Evolutionary conservation across 2,797 vertebrate species (phyloP).

Genomic region (Anniella stebbinsi): DNA sequence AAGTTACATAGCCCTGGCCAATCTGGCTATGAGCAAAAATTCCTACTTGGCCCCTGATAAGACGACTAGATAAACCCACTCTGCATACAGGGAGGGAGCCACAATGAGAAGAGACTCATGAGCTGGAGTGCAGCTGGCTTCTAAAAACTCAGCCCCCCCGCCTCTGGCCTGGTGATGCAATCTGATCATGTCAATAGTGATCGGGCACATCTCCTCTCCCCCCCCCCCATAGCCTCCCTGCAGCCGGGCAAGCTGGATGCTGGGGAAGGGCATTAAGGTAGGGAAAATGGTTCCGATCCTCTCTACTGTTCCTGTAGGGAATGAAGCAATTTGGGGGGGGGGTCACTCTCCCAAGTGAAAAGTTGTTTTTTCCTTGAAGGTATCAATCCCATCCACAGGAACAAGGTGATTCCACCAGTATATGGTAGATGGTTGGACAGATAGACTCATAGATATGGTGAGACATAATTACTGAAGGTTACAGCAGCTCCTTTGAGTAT

Average conservation of each 20-base stretch:
- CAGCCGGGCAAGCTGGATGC: background rate
- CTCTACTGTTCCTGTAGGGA: background rate
- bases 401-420: constrained; percentile 2
- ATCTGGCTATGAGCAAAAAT: no score
- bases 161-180: no score
- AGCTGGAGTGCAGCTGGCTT: no score
- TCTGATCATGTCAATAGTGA: no score
- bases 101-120: no score
- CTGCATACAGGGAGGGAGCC: no score
- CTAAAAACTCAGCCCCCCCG: no score
- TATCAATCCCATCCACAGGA: background rate
- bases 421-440: constrained; percentile 15
- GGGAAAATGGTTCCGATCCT: background rate
- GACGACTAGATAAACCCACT: no score
- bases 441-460: constrained; percentile 38
- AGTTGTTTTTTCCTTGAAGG: background rate
- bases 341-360: background rate
- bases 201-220: background rate
- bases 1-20: no score
- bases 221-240: no score
- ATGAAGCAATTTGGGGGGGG: background rate
- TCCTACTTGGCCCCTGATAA: no score
- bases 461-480: background rate
- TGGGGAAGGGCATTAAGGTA: background rate
- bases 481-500: constrained; percentile 12